Percentiles rank a stretch among this genome's conserved stretches.
Conservation (phyloP, 1,140 invertebrate genomes). For the Uloborus diversus region DNA sequence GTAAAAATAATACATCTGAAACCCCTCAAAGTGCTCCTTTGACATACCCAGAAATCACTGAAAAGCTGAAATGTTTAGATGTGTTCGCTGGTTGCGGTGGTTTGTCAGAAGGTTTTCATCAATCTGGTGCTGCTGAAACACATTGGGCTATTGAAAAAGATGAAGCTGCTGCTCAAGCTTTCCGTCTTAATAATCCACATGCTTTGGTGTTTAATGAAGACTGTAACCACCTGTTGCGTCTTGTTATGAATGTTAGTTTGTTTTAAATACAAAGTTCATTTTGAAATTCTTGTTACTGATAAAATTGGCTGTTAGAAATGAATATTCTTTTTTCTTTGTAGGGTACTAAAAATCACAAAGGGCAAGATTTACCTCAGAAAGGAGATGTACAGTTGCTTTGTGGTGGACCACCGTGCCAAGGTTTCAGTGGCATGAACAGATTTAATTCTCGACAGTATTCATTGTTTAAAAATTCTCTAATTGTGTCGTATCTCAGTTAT, state of each 20-base stretch:
- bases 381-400: slow-evolving; percentile 86
- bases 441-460: slow-evolving; percentile 90
- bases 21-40: slow-evolving; percentile 58
- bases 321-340: slow-evolving; percentile 58
- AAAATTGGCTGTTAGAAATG: background rate
- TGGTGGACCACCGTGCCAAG: slow-evolving; percentile 91
- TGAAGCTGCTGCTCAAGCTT: slow-evolving; percentile 80
- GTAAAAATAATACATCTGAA: slow-evolving; percentile 70
- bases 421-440: slow-evolving; percentile 89
- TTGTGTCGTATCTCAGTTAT: slow-evolving; percentile 84
- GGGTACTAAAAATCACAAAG: slow-evolving; percentile 70
- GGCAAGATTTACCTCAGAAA: slow-evolving; percentile 76
- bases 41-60: slow-evolving; percentile 64
- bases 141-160: slow-evolving; percentile 87
- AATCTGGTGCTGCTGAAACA: slow-evolving; percentile 75
- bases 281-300: no score
- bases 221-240: slow-evolving; percentile 78
- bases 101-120: slow-evolving; percentile 72
- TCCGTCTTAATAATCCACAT: slow-evolving; percentile 78
- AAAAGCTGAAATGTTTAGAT: slow-evolving; percentile 76
- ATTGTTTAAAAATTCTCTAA: slow-evolving; percentile 82
- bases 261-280: background rate
- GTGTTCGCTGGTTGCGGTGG: slow-evolving; percentile 92
- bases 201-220: slow-evolving; percentile 82
- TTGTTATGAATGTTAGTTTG: slow-evolving; percentile 71